Percentiles rank a stretch among this genome's conserved stretches.
These are phyloP conservation scores for Stenoptilia bipunctidactyla DNA, from an alignment of 2,888 invertebrate species.

Conservation along the genomic window DNA sequence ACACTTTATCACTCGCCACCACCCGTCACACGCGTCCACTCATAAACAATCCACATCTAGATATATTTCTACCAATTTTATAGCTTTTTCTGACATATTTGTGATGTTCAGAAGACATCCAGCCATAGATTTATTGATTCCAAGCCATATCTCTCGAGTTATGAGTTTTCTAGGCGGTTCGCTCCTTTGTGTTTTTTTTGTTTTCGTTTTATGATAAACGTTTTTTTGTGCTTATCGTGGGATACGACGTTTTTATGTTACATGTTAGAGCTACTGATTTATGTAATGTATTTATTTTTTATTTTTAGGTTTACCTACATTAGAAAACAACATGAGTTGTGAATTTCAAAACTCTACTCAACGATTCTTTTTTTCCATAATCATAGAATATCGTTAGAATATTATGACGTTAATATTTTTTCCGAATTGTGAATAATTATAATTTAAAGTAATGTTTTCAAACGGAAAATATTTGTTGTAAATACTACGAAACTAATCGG, in stretches of 20 bases:
- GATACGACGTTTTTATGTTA: slow-evolving; percentile 9
- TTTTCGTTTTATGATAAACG: slow-evolving; percentile 37
- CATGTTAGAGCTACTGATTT: not conserved
- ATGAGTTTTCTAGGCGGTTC: slow-evolving; percentile 29
- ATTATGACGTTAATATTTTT: too few relatives aligned
- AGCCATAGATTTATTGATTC: slow-evolving; percentile 48
- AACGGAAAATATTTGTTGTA: too few relatives aligned
- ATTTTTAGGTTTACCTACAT: too few relatives aligned
- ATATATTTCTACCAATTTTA: slow-evolving; percentile 49
- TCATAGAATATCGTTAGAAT: too few relatives aligned
- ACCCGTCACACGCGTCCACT: slow-evolving; percentile 13
- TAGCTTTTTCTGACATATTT: slow-evolving; percentile 63
- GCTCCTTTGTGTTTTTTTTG: slow-evolving; percentile 33
- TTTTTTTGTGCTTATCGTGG: slow-evolving; percentile 22
- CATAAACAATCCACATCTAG: slow-evolving; percentile 51
- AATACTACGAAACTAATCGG: too few relatives aligned
- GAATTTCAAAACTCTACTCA: too few relatives aligned
- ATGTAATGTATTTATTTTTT: not conserved
- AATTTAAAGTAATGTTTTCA: too few relatives aligned
- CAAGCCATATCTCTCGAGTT: slow-evolving; percentile 47
- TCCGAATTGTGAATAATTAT: too few relatives aligned
- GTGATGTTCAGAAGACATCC: slow-evolving; percentile 51
- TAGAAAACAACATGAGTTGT: too few relatives aligned
- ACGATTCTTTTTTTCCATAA: too few relatives aligned
- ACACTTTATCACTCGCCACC: not conserved